Base-by-base conservation (phyloP, 2,888 invertebrate species). In the Brachynemurus nebulosus region DNA sequence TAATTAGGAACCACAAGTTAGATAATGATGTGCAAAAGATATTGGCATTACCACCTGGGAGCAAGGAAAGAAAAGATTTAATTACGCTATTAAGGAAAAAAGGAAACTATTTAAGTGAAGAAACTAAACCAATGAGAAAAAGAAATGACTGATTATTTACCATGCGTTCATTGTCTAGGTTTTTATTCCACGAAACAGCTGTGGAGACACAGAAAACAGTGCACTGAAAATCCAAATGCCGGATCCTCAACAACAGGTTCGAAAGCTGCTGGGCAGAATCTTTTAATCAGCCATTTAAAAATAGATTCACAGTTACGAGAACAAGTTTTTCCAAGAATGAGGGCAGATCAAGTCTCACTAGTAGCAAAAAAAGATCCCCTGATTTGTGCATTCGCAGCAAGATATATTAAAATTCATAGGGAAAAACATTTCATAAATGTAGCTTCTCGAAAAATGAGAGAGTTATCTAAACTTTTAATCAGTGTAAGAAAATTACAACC, bases 101-200 rank as follows among this genome's bases (percentile, higher is more conserved):
- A 44, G 50, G 51, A 18, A 53, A 52, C 45, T 52, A 34, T 37
- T 37, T 52, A 40, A 23, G 9, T 23, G 42, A 43, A 19, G 45
- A 38, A 34, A 35, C 5, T 5, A 50, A 51, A 40, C 45, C 52
- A 30, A 16, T 52, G 21, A 41, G 46, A 42, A 36, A 30, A 39
- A 23, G 40, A 34, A 17, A 16, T 40, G 14, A 19, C 37, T 16
- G 30, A 40, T 19, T 4, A 47, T 27, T 23, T 17, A 20, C 50
- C 52, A 5, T 54, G 53, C 42, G 30, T 17, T 33, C 35, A 50
- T 42, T 55, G 55, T 44, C 41, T 53, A 12, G 55, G 55, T 4
- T 54, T 48, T 42, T 55, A 47, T 48, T 48, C 51, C 2, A 18
- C 48, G 17, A 53, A 52, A 44, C 43, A 47, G 12, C 45, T 55